Evolutionary conservation across 1,140 invertebrate species (phyloP).

Genomic region (Danaus melanippus): DNA sequence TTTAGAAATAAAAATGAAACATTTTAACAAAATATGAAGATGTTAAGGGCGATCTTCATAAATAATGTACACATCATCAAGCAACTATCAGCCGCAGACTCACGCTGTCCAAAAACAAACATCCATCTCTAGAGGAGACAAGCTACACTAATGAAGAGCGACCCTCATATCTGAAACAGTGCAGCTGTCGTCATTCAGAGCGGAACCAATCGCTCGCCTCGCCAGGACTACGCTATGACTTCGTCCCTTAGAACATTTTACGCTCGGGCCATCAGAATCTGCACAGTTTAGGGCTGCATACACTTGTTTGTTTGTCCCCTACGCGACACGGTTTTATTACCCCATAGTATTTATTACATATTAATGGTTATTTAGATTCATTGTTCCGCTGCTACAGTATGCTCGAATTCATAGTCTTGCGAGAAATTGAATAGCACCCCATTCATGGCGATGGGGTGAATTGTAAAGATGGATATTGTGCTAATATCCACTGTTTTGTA

Average conservation of each 20-base stretch:
- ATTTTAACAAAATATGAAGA: slow-evolving; percentile 6
- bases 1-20: background rate
- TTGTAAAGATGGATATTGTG: slow-evolving; percentile 44
- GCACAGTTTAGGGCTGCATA: slow-evolving; percentile 51
- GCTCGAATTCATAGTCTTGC: slow-evolving; percentile 64
- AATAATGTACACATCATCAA: slow-evolving; percentile 57
- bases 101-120: slow-evolving; percentile 67
- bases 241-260: slow-evolving; percentile 38
- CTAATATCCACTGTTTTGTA: slow-evolving; percentile 41
- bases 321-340: slow-evolving; percentile 53
- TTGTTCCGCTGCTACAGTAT: slow-evolving; percentile 66
- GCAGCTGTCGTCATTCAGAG: slow-evolving; percentile 64
- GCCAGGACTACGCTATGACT: slow-evolving; percentile 35
- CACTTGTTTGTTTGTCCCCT: slow-evolving; percentile 70
- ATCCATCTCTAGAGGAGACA: slow-evolving; percentile 64
- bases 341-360: slow-evolving; percentile 71
- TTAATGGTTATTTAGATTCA: slow-evolving; percentile 72
- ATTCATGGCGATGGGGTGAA: slow-evolving; percentile 44
- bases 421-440: slow-evolving; percentile 54
- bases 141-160: slow-evolving; percentile 67
- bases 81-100: slow-evolving; percentile 46
- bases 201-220: slow-evolving; percentile 57
- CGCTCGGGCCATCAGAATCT: slow-evolving; percentile 40
- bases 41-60: slow-evolving; percentile 10
- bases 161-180: slow-evolving; percentile 61